Percentiles rank a stretch among this genome's conserved stretches.
phyloP scores from a whole-genome alignment of 2,888 invertebrate genomes.

The Oeneis ivallda region DNA sequence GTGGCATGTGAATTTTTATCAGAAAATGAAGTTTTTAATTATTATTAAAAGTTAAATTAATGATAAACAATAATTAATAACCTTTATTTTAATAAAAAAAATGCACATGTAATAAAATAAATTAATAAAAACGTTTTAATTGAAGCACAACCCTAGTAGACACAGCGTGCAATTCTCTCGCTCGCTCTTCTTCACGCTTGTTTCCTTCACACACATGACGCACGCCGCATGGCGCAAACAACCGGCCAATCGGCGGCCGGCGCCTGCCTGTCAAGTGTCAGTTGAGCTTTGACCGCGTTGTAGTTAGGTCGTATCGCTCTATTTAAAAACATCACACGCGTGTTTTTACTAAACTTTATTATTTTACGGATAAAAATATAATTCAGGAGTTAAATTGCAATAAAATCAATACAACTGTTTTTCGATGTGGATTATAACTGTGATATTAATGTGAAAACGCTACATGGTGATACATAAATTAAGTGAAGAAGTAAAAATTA shows the following conservation, averaged over 20 bases:
- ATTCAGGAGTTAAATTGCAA: slow-evolving; percentile 1
- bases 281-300: slow-evolving; percentile 27
- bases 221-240: slow-evolving; percentile 40
- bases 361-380: slow-evolving; percentile 24
- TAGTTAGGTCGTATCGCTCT: slow-evolving; percentile 34
- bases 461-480: slow-evolving; percentile 47
- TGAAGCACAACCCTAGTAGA: slow-evolving; percentile 38
- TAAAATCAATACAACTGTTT: slow-evolving; percentile 14
- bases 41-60: no score
- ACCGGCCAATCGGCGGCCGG: slow-evolving; percentile 26
- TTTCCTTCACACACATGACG: slow-evolving; percentile 48
- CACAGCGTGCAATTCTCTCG: slow-evolving; percentile 47
- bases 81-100: no score
- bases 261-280: no score
- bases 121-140: no score
- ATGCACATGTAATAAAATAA: no score
- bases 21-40: no score
- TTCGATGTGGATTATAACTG: slow-evolving; percentile 36
- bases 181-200: slow-evolving; percentile 49
- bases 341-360: slow-evolving; percentile 50
- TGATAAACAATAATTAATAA: no score
- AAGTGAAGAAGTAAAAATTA: not conserved
- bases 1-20: no score
- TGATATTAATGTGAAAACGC: slow-evolving; percentile 44
- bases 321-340: slow-evolving; percentile 46